Evolutionary conservation across 2,113 vertebrate genomes (phyloP).

Genomic region (Phyllopteryx taeniolatus): DNA sequence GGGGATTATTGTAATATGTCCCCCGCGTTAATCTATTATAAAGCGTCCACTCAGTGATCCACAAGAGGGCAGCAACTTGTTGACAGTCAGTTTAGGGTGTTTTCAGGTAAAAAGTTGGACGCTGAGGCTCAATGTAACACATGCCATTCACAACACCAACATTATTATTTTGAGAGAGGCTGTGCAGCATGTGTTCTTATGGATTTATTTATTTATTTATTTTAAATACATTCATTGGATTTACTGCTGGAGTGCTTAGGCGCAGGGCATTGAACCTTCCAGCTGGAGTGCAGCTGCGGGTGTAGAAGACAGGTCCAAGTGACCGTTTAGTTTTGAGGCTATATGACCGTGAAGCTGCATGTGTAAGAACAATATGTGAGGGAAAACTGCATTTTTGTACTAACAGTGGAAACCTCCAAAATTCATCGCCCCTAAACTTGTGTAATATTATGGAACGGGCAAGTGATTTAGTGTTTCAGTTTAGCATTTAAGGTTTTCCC

Average conservation of each 20-base stretch:
- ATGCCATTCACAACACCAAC: constrained; percentile 15
- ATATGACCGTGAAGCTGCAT: constrained; percentile 25
- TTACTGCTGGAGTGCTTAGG: constrained; percentile 19
- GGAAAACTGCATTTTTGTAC: neutral
- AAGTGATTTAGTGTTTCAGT: neutral
- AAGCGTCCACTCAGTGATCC: constrained; percentile 27
- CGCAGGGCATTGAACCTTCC: constrained; percentile 27
- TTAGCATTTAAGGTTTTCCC: too few relatives aligned
- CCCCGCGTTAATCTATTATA: neutral
- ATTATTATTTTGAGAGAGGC: constrained; percentile 15
- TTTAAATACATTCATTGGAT: constrained; percentile 28
- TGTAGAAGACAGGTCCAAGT: constrained; percentile 11
- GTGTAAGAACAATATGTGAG: neutral
- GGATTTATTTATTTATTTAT: too few relatives aligned
- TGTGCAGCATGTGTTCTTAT: constrained; percentile 35
- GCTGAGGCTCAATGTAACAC: constrained; percentile 4
- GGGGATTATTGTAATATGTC: constrained; percentile 9
- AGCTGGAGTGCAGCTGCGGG: constrained; percentile 3
- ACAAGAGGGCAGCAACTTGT: constrained; percentile 58
- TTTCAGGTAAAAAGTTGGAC: constrained; percentile 7
- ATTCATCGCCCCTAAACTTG: neutral
- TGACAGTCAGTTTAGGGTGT: constrained; percentile 17
- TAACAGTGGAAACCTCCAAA: neutral
- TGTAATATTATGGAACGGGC: neutral
- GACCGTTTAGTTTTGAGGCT: constrained; percentile 18